A percentile compares a stretch with the other conserved stretches of the same genome.
These are phyloP conservation scores for Neria commutata DNA, from an alignment of 2,888 invertebrate species.

Conservation along the genomic window DNA sequence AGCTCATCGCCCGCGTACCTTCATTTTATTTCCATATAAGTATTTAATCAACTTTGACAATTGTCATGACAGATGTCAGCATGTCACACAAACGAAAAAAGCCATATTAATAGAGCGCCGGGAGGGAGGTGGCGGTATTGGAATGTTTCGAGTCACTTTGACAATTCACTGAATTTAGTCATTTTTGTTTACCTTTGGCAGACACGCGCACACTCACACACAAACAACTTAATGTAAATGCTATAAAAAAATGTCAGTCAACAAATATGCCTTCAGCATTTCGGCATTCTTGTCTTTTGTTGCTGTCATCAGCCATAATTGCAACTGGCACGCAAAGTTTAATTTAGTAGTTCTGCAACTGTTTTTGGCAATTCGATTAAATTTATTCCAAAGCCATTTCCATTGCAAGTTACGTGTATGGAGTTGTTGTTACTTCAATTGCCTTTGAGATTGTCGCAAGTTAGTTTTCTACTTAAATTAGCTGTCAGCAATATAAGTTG, in stretches of 20 bases:
- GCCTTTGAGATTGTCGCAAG: neutral
- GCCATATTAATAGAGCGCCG: no score
- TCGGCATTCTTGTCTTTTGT: slow-evolving; percentile 13
- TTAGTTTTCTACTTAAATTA: no score
- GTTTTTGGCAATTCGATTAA: neutral
- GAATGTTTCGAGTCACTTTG: no score
- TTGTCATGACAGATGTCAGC: slow-evolving; percentile 19
- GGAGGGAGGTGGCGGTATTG: no score
- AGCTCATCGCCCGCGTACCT: neutral
- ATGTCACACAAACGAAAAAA: neutral
- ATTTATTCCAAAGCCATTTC: no score
- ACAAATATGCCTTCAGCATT: no score
- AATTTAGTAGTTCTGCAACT: slow-evolving; percentile 24
- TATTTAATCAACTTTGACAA: slow-evolving; percentile 18
- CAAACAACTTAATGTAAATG: neutral
- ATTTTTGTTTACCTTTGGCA: neutral
- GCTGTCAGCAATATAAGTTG: no score
- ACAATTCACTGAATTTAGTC: neutral
- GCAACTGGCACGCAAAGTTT: slow-evolving; percentile 47
- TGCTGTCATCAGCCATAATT: slow-evolving; percentile 47
- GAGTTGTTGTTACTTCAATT: neutral
- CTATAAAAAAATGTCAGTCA: neutral
- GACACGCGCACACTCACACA: neutral
- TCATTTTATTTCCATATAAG: neutral
- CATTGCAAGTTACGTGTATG: no score